Conservation (phyloP, 2,113 vertebrate genomes). For the Peucedramus taeniatus region DNA sequence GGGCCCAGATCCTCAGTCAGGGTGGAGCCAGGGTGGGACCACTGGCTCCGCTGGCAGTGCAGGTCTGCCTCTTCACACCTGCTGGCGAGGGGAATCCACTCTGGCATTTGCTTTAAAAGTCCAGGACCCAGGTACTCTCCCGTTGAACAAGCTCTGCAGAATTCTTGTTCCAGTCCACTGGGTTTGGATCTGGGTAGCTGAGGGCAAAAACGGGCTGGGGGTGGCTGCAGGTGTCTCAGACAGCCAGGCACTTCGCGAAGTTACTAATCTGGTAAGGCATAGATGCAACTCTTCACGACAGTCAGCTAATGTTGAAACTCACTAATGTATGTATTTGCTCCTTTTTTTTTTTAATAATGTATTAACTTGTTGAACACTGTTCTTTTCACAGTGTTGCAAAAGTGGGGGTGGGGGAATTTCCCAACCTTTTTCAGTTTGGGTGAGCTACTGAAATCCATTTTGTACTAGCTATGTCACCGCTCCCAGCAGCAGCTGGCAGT, state of each 20-base stretch:
- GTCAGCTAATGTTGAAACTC: conserved; percentile 49
- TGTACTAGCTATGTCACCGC: conserved; percentile 58
- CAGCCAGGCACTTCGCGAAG: neutral
- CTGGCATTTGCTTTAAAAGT: neutral
- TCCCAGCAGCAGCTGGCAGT: conserved; percentile 18
- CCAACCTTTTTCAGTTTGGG: conserved; percentile 46
- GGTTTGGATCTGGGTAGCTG: neutral
- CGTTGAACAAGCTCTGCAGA: neutral
- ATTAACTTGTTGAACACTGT: conserved; percentile 48
- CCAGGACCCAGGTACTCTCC: neutral
- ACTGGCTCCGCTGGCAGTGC: neutral
- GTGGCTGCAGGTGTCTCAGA: neutral
- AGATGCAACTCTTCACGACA: neutral
- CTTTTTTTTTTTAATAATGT: conserved; percentile 1
- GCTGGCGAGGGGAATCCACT: neutral
- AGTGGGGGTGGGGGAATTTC: neutral
- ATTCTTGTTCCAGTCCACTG: neutral
- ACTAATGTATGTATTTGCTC: conserved; percentile 50
- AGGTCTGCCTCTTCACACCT: neutral
- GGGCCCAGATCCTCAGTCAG: neutral
- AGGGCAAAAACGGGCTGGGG: neutral
- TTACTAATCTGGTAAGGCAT: neutral
- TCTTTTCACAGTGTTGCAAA: neutral
- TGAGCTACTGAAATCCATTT: conserved; percentile 60
- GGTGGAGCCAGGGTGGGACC: neutral